Conservation (phyloP, 2,113 vertebrate species). For the Protobothrops mucrosquamatus region DNA sequence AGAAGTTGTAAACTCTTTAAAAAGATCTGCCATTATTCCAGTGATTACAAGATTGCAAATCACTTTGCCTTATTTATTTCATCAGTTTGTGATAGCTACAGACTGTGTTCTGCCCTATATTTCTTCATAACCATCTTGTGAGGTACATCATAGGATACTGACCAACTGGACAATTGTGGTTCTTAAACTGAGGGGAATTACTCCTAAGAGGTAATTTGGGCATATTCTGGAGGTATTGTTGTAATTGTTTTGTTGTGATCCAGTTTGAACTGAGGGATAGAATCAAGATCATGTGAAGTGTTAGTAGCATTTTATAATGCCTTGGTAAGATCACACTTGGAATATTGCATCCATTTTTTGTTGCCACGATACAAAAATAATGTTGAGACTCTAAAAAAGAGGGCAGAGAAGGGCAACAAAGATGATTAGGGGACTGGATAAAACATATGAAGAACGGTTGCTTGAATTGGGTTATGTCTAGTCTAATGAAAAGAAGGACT, state of each 20-base stretch:
- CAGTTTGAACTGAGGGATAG: neutral
- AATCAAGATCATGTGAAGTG: no score
- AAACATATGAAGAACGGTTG: no score
- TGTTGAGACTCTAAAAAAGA: no score
- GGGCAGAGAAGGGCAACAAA: no score
- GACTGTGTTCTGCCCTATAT: neutral
- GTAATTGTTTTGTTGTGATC: neutral
- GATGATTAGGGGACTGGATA: no score
- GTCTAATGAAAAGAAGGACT: no score
- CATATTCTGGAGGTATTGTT: neutral
- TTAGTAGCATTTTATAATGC: no score
- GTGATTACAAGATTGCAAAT: neutral
- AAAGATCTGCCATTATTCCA: neutral
- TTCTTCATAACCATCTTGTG: neutral
- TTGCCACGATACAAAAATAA: no score
- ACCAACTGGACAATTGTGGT: neutral
- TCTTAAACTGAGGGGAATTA: neutral
- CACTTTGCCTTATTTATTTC: neutral
- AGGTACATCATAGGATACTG: neutral
- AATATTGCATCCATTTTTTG: no score
- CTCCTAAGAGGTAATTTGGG: neutral
- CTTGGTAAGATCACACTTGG: no score
- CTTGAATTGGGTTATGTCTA: no score
- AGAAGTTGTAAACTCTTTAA: neutral
- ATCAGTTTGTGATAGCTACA: neutral